Evolutionary conservation across 2,888 invertebrate genomes (phyloP).

Genomic region (Cryptus viduatorius): DNA sequence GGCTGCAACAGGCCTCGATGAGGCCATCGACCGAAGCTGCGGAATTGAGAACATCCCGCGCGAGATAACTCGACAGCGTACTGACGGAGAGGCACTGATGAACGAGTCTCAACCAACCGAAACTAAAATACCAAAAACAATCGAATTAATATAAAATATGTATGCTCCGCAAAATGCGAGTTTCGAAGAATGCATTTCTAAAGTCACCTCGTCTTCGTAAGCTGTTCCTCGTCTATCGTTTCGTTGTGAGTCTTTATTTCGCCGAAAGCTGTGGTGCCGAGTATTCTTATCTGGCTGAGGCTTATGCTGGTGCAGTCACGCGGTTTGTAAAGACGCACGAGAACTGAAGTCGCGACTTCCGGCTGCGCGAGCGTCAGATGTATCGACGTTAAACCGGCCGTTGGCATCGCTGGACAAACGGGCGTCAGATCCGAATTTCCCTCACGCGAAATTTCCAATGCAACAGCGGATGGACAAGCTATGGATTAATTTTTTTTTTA

Average conservation of each 20-base stretch:
- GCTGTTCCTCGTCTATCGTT: slow-evolving; percentile 86
- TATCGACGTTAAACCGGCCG: slow-evolving; percentile 95
- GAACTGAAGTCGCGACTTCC: slow-evolving; percentile 94
- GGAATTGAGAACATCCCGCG: slow-evolving; percentile 86
- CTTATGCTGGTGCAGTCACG: slow-evolving; percentile 96
- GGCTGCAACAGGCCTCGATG: slow-evolving; percentile 90
- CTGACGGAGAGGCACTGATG: slow-evolving; percentile 90
- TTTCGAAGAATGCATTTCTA: not conserved
- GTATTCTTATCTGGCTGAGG: slow-evolving; percentile 93
- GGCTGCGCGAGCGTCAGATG: slow-evolving; percentile 93
- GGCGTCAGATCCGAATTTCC: slow-evolving; percentile 92
- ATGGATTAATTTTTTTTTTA: slow-evolving; percentile 53
- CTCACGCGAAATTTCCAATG: slow-evolving; percentile 93
- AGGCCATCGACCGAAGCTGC: slow-evolving; percentile 89
- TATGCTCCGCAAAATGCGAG: not conserved
- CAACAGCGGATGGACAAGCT: slow-evolving; percentile 96
- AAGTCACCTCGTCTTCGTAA: slow-evolving; percentile 85
- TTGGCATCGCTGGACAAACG: slow-evolving; percentile 93
- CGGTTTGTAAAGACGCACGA: slow-evolving; percentile 93
- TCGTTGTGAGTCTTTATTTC: slow-evolving; percentile 84
- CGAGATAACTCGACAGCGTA: slow-evolving; percentile 80
- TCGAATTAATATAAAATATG: slow-evolving; percentile 19
- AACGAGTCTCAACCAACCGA: slow-evolving; percentile 94
- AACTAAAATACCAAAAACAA: slow-evolving; percentile 85
- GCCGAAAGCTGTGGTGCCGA: slow-evolving; percentile 95